These are phyloP conservation scores for Dicyrtoma fusca DNA, from an alignment of 2,888 invertebrate species.

Conservation along the genomic window DNA sequence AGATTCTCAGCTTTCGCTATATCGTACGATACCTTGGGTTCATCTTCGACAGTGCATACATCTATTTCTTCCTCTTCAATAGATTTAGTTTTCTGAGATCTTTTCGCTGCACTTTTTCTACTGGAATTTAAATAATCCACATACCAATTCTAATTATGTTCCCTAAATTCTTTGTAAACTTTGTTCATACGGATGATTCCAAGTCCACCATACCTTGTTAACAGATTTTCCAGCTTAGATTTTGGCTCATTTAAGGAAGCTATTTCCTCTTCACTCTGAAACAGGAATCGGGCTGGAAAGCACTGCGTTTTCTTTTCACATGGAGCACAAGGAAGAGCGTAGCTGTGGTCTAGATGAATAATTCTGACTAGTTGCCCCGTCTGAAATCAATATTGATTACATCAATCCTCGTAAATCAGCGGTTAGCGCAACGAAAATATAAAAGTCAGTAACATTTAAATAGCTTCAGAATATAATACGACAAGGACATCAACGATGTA, in stretches of 20 bases:
- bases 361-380: conserved; percentile 40
- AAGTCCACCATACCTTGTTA: conserved; percentile 3
- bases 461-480: no score
- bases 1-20: conserved; percentile 65
- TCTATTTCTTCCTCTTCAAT: conserved; percentile 60
- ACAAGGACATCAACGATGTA: no score
- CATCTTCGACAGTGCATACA: conserved; percentile 61
- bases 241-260: conserved; percentile 10
- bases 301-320: conserved; percentile 30
- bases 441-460: no score
- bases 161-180: no score
- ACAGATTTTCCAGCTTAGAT: conserved; percentile 14
- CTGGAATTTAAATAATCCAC: neutral
- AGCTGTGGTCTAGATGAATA: conserved; percentile 47
- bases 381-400: no score
- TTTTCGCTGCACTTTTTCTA: conserved; percentile 18
- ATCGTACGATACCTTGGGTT: conserved; percentile 65
- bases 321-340: conserved; percentile 28
- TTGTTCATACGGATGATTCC: neutral
- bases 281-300: conserved; percentile 22
- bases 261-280: conserved; percentile 23
- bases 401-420: no score
- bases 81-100: neutral
- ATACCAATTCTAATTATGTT: no score
- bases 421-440: no score